Evolutionary conservation across 1,140 invertebrate species (phyloP), one percentile per base, ranked within the genome.

Genomic region (Paraescarpia echinospica): DNA sequence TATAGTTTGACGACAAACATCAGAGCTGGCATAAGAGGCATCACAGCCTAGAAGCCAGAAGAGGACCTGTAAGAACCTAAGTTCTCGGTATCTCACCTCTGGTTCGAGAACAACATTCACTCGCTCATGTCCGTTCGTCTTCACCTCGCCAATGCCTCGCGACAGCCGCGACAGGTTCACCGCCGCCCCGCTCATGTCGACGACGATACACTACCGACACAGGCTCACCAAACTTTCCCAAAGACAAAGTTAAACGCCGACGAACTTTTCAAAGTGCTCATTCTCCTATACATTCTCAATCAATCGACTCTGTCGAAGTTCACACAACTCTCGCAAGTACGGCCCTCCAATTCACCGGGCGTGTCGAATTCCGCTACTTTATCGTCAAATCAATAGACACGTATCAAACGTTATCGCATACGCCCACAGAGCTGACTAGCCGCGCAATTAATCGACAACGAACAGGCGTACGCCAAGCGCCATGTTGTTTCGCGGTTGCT

Each of bases 91-190:
- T 77, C 93, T 93, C 95, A 96, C 95, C 94, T 95, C 94, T 93
- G 95, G 95, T 92, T 96, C 95, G 89, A 96, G 94, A 88, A 95
- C 94, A 33, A 96, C 95, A 92, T 96, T 95, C 14, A 96, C 94
- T 94, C 95, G 95, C 92, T 96, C 95, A 34, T 95, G 94, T 48
- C 95, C 95, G 94, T 96, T 96, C 93, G 93, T 94, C 51, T 94
- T 93, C 35, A 96, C 94, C 93, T 96, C 95, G 22, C 95, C 95
- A 89, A 96, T 93, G 31, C 95, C 95, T 91, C 95, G 94, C 35
- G 95, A 95, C n/a, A 96, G 94, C 31, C 96, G 93, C 31, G 95
- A 96, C 89, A 96, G 93, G 91, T 96, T 95, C 6, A 95, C 92
- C 31, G 94, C 89, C 27, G 59, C 22, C 22, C 35, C 88, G 33